Evolutionary conservation across 2,113 vertebrate species (phyloP).

Genomic region (Tyto alba): DNA sequence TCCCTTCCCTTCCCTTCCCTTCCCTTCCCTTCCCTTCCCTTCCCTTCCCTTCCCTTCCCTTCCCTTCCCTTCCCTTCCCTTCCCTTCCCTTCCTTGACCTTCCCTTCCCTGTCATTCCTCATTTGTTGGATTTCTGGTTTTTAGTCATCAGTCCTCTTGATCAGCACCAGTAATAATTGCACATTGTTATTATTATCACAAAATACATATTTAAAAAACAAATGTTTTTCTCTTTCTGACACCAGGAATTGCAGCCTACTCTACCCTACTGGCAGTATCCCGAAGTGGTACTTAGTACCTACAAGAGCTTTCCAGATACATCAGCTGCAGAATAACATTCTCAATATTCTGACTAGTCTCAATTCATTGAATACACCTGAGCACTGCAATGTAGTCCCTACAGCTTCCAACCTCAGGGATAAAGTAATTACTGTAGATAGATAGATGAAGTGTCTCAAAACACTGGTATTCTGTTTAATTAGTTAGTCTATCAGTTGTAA

Average conservation of each 20-base stretch:
- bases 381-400: neutral
- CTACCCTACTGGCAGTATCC: neutral
- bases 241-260: neutral
- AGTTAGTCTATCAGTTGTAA: neutral
- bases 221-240: neutral
- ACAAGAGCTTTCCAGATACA: neutral
- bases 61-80: no score
- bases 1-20: no score
- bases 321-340: neutral
- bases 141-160: neutral
- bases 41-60: no score
- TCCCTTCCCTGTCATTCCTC: neutral
- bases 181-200: neutral
- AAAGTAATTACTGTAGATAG: neutral
- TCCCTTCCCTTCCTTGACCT: neutral
- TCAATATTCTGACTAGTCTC: constrained; percentile 3
- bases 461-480: neutral
- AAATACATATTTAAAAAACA: neutral
- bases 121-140: neutral
- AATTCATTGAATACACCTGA: neutral
- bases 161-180: neutral
- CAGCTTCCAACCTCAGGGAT: neutral
- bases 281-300: neutral
- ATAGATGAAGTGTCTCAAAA: neutral
- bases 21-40: no score